Evolutionary conservation across 1,140 invertebrate genomes (phyloP).

Genomic region (Hydropsyche tenuis): DNA sequence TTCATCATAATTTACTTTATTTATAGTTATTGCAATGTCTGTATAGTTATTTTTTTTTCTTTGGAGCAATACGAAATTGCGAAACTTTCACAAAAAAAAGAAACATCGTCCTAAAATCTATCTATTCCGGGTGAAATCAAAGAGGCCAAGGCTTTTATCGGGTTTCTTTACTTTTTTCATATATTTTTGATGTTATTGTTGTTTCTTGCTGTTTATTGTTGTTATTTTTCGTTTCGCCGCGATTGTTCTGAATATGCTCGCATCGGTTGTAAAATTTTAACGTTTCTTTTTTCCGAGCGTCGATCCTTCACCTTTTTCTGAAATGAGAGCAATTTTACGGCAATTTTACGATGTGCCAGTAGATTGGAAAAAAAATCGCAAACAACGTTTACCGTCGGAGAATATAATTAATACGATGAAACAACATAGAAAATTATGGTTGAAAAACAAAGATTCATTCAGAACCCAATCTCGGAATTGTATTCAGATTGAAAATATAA

Average conservation of each 20-base stretch:
- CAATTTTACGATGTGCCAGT: conserved; percentile 1
- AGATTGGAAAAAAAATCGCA: conserved; percentile 5
- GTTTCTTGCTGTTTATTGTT: conserved; percentile 6
- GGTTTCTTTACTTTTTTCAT: conserved; percentile 7
- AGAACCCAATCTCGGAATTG: too few species aligned
- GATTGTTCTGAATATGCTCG: neutral
- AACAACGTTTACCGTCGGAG: neutral
- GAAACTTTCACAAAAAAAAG: neutral
- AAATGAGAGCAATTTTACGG: neutral
- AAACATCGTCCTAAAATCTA: neutral
- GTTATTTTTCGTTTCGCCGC: conserved; percentile 26
- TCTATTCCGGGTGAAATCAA: neutral
- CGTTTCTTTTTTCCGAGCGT: neutral
- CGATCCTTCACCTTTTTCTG: neutral
- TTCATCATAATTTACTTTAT: too few species aligned
- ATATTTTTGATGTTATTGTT: conserved; percentile 5
- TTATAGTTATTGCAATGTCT: too few species aligned
- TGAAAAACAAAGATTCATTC: too few species aligned
- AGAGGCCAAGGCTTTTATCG: conserved; percentile 17
- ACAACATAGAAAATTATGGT: too few species aligned
- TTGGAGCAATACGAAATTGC: too few species aligned
- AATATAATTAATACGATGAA: neutral
- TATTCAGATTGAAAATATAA: neutral
- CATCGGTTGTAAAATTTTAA: conserved; percentile 8
- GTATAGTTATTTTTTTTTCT: too few species aligned